Conservation (phyloP, 2,888 invertebrate genomes). For the Apotomis turbidana region DNA sequence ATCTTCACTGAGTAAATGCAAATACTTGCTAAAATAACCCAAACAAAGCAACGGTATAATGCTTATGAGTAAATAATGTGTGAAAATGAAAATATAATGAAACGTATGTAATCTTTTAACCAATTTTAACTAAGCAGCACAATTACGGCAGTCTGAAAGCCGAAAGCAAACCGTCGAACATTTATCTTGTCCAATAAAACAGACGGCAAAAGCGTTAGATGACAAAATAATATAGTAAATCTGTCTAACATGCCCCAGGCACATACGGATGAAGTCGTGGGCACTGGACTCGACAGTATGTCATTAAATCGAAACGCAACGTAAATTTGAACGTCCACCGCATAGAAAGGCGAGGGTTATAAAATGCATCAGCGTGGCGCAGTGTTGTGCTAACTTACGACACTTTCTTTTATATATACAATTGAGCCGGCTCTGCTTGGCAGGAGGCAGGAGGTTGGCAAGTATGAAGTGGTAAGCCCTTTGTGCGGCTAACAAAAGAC, state of each 20-base stretch:
- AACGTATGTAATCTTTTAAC: background rate
- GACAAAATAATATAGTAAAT: background rate
- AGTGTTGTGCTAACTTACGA: slow-evolving; percentile 37
- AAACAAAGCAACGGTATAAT: too few species aligned
- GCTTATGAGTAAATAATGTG: background rate
- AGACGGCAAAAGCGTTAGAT: background rate
- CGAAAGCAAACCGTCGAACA: background rate
- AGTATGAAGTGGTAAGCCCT: slow-evolving; percentile 18
- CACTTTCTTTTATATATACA: slow-evolving; percentile 39
- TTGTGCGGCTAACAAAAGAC: slow-evolving; percentile 19
- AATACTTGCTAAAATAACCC: too few species aligned
- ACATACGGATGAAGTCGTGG: slow-evolving; percentile 13
- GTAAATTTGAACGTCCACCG: slow-evolving; percentile 43
- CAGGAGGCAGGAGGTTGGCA: slow-evolving; percentile 22
- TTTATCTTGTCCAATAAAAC: background rate
- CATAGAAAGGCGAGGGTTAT: slow-evolving; percentile 45
- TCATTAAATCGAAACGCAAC: slow-evolving; percentile 20
- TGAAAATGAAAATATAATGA: background rate
- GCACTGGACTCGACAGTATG: slow-evolving; percentile 3
- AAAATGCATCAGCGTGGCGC: slow-evolving; percentile 37
- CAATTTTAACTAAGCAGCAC: background rate
- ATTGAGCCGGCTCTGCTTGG: slow-evolving; percentile 31
- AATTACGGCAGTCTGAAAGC: background rate
- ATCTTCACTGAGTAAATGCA: too few species aligned
- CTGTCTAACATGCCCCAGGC: background rate